Base-by-base conservation (phyloP, 2,888 invertebrate genomes). In the Cremastinae sp. region DNA sequence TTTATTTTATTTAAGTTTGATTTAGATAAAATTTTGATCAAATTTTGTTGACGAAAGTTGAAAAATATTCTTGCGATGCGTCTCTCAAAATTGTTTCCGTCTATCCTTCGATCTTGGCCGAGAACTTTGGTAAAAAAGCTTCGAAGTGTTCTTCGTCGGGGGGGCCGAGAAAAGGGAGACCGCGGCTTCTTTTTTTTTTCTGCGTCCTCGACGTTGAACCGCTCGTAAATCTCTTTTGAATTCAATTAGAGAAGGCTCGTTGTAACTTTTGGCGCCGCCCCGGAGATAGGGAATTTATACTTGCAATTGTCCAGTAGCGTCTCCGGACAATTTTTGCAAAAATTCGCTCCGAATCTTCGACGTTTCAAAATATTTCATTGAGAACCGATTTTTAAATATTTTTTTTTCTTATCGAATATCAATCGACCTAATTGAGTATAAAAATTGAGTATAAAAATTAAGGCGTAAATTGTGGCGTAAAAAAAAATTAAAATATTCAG, bases 221-320 rank as follows among this genome's bases (percentile, higher is more conserved):
- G 28, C 28, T 70, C 81, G 80, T 85, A 85, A 85, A 85, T 85
- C 85, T 84, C 81, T 81, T 28, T 83, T 81, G 80, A 79, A 83
- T 85, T 85, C 85, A 85, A 85, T 85, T 84, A 85, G 81, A 81
- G 78, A 79, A 80, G 82, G 82, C 74, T 65, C 75, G 62, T 70
- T 72, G 75, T 71, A 70, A 66, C 79, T 70, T 79, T 80, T 74
- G 78, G 79, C 76, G 74, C 81, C 74, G 73, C 61, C 69, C 47
- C 28, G 62, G 65, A 72, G 61, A 75, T 59, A 5, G 66, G 49
- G 47, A 68, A 64, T 69, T 72, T 22, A 45, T 55, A 70, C 66
- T 70, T 55, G n/a, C n/a, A n/a, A n/a, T 71, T 69, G 20, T 12
- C 47, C 45, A 8, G 64, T 64, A 64, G 69, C 61, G 41, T 55